Evolutionary conservation across 2,113 vertebrate species (phyloP).

Genomic region (Rutilus rutilus): DNA sequence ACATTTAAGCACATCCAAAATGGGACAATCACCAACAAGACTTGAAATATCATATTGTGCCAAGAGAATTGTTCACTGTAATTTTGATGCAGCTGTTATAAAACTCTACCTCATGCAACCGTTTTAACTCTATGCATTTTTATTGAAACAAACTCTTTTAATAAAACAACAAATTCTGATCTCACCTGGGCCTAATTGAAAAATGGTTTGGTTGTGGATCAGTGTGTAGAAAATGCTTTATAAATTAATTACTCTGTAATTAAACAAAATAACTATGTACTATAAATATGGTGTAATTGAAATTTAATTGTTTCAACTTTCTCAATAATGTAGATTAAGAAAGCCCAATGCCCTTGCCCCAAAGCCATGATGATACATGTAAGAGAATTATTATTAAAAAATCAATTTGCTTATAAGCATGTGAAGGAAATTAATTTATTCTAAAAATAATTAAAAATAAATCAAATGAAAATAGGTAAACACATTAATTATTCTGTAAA

Average conservation of each 20-base stretch:
- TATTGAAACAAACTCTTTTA: no score
- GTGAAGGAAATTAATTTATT: background rate
- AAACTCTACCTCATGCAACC: background rate
- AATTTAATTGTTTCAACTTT: background rate
- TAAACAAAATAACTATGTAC: background rate
- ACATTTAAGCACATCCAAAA: background rate
- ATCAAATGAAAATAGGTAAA: background rate
- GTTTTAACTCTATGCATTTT: no score
- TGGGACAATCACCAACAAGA: background rate
- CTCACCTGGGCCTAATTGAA: no score
- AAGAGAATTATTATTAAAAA: background rate
- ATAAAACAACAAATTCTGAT: no score
- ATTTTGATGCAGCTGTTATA: background rate
- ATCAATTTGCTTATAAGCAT: background rate
- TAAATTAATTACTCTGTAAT: background rate
- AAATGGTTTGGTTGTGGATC: no score
- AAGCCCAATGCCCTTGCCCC: background rate
- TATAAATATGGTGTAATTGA: background rate
- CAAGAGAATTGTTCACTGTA: background rate
- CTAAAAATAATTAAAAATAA: background rate
- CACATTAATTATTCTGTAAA: background rate
- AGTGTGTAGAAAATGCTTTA: no score
- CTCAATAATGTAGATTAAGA: background rate
- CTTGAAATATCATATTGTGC: constrained; percentile 1
- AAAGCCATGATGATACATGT: background rate